A percentile compares a stretch with the other conserved stretches of the same genome.
phyloP scores from a whole-genome alignment of 2,888 invertebrate genomes.

The Nemoura dubitans region DNA sequence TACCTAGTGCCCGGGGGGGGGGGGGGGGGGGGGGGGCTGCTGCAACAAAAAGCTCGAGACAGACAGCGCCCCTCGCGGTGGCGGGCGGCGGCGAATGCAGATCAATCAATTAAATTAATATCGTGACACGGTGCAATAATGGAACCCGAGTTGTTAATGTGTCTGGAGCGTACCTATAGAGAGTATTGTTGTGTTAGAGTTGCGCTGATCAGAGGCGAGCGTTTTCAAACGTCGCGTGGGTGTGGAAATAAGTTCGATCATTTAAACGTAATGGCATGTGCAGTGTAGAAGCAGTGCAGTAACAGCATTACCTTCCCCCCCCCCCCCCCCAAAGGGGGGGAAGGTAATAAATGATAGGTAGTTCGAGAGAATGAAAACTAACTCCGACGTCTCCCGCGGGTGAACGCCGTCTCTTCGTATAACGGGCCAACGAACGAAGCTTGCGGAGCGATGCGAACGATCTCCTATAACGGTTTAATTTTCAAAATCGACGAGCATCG shows the following conservation, averaged over 20 bases:
- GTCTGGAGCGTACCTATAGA: too few species aligned
- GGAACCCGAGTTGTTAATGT: background rate
- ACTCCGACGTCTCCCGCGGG: background rate
- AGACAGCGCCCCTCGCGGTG: too few species aligned
- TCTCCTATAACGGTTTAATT: background rate
- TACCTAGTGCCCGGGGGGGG: too few species aligned
- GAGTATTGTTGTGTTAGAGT: background rate
- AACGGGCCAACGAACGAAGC: background rate
- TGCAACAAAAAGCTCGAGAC: too few species aligned
- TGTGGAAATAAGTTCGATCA: background rate
- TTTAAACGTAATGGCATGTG: background rate
- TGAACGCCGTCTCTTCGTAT: background rate
- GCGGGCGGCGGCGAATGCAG: background rate
- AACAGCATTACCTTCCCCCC: background rate
- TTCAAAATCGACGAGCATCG: background rate
- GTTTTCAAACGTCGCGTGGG: background rate
- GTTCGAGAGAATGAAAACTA: background rate
- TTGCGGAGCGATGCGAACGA: background rate
- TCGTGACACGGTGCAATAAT: background rate
- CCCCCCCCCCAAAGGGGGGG: too few species aligned
- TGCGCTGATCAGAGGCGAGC: background rate
- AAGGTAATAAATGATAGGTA: background rate
- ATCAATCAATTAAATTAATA: constrained; percentile 12
- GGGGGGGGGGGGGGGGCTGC: too few species aligned
- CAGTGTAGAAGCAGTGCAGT: background rate